Conservation (phyloP, 2,113 vertebrate species). For the Chascanopsetta lugubris region DNA sequence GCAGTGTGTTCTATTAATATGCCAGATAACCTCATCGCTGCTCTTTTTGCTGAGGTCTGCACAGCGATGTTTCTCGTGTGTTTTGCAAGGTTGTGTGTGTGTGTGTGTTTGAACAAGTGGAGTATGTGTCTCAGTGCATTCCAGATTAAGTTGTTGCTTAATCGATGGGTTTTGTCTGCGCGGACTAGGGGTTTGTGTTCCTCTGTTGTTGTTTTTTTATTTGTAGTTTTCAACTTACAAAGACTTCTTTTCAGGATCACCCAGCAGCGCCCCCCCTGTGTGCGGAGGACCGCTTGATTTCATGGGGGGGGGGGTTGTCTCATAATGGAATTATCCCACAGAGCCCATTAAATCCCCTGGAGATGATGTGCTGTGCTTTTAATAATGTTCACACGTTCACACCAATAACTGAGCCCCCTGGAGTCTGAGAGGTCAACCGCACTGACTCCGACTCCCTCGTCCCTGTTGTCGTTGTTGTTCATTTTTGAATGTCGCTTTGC, state of each 20-base stretch:
- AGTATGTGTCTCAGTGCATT: constrained; percentile 35
- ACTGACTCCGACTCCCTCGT: no score
- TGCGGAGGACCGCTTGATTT: constrained; percentile 27
- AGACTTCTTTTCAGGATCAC: constrained; percentile 60
- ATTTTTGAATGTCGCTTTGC: constrained; percentile 37
- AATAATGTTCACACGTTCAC: constrained; percentile 9
- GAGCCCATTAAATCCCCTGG: constrained; percentile 24
- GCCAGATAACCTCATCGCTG: constrained; percentile 28
- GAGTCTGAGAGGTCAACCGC: not conserved
- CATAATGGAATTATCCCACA: constrained; percentile 24
- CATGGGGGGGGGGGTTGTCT: not conserved
- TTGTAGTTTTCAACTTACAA: constrained; percentile 35
- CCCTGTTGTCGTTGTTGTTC: constrained; percentile 1
- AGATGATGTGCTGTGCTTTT: constrained; percentile 12
- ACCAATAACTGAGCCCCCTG: constrained; percentile 25
- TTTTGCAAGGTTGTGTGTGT: not conserved
- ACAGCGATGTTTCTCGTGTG: constrained; percentile 11
- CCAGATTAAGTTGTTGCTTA: constrained; percentile 23
- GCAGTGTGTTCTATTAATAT: constrained; percentile 42
- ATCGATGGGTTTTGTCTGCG: constrained; percentile 22
- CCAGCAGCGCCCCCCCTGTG: constrained; percentile 14
- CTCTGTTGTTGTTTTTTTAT: not conserved
- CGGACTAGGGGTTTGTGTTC: not conserved
- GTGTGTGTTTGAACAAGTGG: constrained; percentile 12
- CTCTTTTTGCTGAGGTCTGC: constrained; percentile 10